These are phyloP conservation scores for Lepidochitona cinerea DNA, from an alignment of 2,888 invertebrate genomes.

Conservation along the genomic window DNA sequence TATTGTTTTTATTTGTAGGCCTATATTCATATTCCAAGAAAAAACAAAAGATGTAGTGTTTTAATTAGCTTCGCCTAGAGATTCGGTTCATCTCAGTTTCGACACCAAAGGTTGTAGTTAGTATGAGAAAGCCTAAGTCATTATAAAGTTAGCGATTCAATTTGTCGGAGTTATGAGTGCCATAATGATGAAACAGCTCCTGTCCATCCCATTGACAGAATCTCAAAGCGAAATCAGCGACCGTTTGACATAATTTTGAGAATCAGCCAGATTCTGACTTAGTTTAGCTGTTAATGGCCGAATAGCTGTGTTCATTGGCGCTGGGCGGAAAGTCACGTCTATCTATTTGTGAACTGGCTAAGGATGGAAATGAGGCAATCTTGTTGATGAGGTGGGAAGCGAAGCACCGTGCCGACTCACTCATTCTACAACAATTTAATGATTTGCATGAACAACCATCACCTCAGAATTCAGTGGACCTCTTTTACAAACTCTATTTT, in stretches of 20 bases:
- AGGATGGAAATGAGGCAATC: background rate
- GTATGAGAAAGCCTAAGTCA: no score
- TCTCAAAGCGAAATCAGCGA: no score
- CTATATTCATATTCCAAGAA: no score
- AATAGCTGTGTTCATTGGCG: background rate
- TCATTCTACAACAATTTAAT: background rate
- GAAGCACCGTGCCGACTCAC: background rate
- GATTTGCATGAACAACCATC: background rate
- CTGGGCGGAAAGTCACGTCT: background rate
- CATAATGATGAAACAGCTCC: no score
- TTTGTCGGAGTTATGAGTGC: no score
- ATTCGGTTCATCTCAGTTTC: no score
- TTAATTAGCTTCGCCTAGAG: no score
- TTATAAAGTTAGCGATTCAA: no score
- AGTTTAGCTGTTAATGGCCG: background rate
- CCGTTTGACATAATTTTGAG: background rate
- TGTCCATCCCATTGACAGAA: no score
- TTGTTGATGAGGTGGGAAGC: background rate
- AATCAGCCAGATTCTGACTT: background rate
- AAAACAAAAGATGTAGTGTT: no score
- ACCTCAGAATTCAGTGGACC: background rate
- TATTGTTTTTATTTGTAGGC: no score
- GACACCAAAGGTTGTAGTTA: no score
- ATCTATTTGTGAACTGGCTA: background rate
- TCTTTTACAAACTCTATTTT: background rate